A percentile compares a stretch with the other conserved stretches of the same genome.
phyloP scores from a whole-genome alignment of 2,113 vertebrate genomes.

The Numenius arquata region DNA sequence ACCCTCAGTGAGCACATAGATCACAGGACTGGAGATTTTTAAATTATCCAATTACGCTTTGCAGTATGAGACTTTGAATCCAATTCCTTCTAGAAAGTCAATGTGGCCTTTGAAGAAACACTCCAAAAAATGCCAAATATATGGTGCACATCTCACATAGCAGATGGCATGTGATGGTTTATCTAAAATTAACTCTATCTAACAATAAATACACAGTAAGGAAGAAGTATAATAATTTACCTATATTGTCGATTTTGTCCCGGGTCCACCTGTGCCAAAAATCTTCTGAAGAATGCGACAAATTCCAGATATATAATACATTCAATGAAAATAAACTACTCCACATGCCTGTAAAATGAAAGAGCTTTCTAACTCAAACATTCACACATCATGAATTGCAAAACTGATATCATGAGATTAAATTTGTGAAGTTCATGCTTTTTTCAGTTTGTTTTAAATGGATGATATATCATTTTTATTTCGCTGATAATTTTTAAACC shows the following conservation, averaged over 20 bases:
- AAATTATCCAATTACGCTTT: not conserved
- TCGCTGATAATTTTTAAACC: not conserved
- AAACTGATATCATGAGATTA: not conserved
- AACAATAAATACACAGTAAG: not conserved
- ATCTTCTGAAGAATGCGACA: conserved; percentile 73
- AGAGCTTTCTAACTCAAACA: not conserved
- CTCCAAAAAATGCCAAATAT: not conserved
- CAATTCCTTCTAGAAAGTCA: not conserved
- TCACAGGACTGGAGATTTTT: not conserved
- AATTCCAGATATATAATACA: conserved; percentile 77
- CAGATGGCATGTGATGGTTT: not conserved
- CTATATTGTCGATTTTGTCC: conserved; percentile 69
- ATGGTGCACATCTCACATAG: not conserved
- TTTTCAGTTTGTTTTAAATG: not conserved
- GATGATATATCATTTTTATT: not conserved
- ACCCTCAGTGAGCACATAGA: not conserved
- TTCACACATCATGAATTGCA: not conserved
- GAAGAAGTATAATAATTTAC: conserved; percentile 31
- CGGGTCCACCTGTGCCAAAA: conserved; percentile 79
- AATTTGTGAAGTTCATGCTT: not conserved
- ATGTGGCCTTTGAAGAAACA: not conserved
- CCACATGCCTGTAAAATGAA: conserved; percentile 73
- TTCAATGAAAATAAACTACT: conserved; percentile 81
- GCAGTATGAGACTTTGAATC: not conserved
- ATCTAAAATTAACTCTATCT: not conserved